These are phyloP conservation scores for Dasyornis broadbenti DNA, from an alignment of 2,113 vertebrate genomes.

Conservation along the genomic window DNA sequence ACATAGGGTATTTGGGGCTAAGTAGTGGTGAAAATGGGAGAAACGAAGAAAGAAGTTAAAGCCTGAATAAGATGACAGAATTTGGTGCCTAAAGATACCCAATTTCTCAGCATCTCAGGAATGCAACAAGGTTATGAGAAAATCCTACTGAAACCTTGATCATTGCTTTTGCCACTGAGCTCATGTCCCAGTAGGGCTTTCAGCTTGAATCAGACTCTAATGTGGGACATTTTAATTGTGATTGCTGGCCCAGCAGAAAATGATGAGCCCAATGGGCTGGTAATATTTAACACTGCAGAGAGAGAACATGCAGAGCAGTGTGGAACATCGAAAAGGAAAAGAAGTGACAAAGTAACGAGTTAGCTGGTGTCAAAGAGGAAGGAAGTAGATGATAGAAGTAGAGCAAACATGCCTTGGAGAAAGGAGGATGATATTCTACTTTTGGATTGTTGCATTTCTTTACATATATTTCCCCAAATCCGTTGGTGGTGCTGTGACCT, in stretches of 20 bases:
- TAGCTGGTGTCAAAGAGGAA: neutral
- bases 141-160: neutral
- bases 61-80: neutral
- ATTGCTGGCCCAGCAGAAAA: neutral
- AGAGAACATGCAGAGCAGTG: neutral
- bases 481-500: neutral
- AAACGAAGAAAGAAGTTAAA: neutral
- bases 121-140: neutral
- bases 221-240: neutral
- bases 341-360: neutral
- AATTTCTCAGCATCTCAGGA: neutral
- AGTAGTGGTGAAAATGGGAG: neutral
- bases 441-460: neutral
- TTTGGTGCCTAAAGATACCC: neutral
- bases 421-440: neutral
- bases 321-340: neutral
- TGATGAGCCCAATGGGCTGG: neutral
- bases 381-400: neutral
- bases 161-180: slow-evolving; percentile 4
- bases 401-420: neutral
- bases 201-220: neutral
- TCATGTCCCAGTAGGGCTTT: neutral
- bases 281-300: neutral
- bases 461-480: neutral
- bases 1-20: neutral